phyloP scores from a whole-genome alignment of 2,888 invertebrate genomes.

The Eupithecia subumbrata region DNA sequence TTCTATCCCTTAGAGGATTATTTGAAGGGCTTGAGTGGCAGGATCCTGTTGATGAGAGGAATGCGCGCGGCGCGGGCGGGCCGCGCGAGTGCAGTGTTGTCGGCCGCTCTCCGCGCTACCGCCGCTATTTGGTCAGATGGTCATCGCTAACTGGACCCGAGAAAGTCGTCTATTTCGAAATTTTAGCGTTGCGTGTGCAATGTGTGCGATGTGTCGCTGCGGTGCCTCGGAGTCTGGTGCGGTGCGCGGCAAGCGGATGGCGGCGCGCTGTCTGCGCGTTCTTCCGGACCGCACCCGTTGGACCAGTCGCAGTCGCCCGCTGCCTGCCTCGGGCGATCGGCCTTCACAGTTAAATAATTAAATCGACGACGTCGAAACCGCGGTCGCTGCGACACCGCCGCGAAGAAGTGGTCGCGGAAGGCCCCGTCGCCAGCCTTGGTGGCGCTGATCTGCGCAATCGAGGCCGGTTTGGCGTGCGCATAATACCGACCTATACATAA shows the following conservation, averaged over 20 bases:
- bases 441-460: conserved; percentile 82
- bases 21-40: not conserved
- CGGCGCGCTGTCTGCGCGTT: conserved; percentile 82
- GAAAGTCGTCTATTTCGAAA: conserved; percentile 81
- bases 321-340: conserved; percentile 82
- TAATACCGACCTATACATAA: conserved; percentile 58
- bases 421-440: conserved; percentile 78
- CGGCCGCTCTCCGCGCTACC: conserved; percentile 56
- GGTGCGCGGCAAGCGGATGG: conserved; percentile 69
- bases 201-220: conserved; percentile 75
- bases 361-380: conserved; percentile 66
- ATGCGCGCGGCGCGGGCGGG: conserved; percentile 29
- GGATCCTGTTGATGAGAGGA: conserved; percentile 24
- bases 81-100: conserved; percentile 49
- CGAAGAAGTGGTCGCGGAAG: conserved; percentile 79
- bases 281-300: conserved; percentile 81
- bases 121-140: conserved; percentile 65
- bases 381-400: conserved; percentile 54
- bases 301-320: conserved; percentile 81
- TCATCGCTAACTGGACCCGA: conserved; percentile 73
- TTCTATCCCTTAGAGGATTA: not conserved
- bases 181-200: conserved; percentile 76
- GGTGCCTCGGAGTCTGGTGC: conserved; percentile 81
- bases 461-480: conserved; percentile 77
- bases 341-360: conserved; percentile 82